Conservation (phyloP, 2,888 invertebrate species). For the Sphaerophoria rueppellii region DNA sequence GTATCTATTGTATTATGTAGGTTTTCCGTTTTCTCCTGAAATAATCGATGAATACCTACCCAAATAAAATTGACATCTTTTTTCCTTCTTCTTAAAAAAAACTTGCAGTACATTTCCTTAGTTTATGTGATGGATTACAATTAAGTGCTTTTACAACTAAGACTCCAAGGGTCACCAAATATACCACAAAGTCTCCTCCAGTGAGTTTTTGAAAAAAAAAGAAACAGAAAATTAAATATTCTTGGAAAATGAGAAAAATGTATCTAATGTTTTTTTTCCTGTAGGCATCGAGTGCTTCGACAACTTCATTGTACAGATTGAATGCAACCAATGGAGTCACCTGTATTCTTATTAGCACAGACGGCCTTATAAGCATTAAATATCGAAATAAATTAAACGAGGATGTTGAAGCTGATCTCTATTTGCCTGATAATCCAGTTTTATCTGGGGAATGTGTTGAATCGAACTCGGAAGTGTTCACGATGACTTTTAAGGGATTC, state of each 20-base stretch:
- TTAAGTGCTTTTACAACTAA: constrained; percentile 85
- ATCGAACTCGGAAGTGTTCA: constrained; percentile 88
- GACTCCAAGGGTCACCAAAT: constrained; percentile 86
- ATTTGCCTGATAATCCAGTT: constrained; percentile 88
- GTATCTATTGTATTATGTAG: constrained; percentile 51
- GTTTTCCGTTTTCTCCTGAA: constrained; percentile 26
- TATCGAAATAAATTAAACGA: constrained; percentile 88
- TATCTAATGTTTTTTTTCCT: constrained; percentile 16
- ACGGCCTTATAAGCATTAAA: constrained; percentile 88
- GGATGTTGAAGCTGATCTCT: constrained; percentile 86
- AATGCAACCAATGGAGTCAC: constrained; percentile 88
- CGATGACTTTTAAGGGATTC: constrained; percentile 90
- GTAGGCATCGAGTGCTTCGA: constrained; percentile 80
- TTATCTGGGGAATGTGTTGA: constrained; percentile 89
- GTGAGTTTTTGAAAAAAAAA: constrained; percentile 75
- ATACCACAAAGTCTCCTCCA: constrained; percentile 83
- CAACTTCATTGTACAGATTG: constrained; percentile 86
- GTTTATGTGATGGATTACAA: constrained; percentile 81
- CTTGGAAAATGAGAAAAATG: not conserved
- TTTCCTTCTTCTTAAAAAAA: constrained; percentile 12
- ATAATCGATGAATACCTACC: constrained; percentile 63
- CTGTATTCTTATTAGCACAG: constrained; percentile 88
- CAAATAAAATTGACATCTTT: constrained; percentile 16
- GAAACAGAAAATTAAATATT: not conserved
- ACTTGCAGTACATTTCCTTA: constrained; percentile 75